Percentiles rank a stretch among this genome's conserved stretches.
phyloP scores from a whole-genome alignment of 2,113 vertebrate species.

The Malurus cyaneus region DNA sequence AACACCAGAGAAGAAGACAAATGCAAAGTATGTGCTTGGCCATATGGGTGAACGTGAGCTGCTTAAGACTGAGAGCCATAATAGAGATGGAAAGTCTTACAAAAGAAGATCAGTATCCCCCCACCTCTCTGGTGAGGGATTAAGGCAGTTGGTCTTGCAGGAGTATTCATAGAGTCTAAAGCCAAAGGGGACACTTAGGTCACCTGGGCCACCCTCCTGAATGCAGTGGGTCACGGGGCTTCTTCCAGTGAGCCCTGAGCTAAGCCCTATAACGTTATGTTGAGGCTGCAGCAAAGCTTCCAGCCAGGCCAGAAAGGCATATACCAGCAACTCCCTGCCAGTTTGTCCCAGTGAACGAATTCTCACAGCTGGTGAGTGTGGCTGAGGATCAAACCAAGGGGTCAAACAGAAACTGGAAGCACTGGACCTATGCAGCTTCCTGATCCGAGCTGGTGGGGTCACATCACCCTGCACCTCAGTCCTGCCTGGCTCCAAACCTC shows the following conservation, averaged over 20 bases:
- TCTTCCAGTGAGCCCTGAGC: background rate
- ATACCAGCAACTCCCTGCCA: background rate
- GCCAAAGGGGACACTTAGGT: constrained; percentile 25
- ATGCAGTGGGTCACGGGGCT: background rate
- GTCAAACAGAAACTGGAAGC: background rate
- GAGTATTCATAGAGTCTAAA: constrained; percentile 23
- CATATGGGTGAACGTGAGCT: constrained; percentile 64
- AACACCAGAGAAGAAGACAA: constrained; percentile 62
- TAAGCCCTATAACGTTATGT: background rate
- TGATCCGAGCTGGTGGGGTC: background rate
- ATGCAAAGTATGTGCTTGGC: constrained; percentile 63
- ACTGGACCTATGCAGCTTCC: background rate
- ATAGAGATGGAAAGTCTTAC: constrained; percentile 67
- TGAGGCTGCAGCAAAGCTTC: background rate
- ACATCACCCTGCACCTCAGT: background rate
- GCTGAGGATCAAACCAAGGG: background rate
- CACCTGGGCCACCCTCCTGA: constrained; percentile 15
- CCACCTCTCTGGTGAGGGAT: constrained; percentile 52
- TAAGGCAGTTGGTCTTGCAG: constrained; percentile 62
- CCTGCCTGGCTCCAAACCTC: background rate
- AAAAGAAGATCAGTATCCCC: constrained; percentile 46
- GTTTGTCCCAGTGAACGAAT: background rate
- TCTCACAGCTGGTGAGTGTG: rapidly evolving
- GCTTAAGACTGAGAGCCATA: constrained; percentile 43
- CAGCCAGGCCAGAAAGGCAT: background rate